Evolutionary conservation across 1,140 invertebrate species (phyloP), one percentile per base, ranked within the genome.

Genomic region (Trypoxylus dichotomus): DNA sequence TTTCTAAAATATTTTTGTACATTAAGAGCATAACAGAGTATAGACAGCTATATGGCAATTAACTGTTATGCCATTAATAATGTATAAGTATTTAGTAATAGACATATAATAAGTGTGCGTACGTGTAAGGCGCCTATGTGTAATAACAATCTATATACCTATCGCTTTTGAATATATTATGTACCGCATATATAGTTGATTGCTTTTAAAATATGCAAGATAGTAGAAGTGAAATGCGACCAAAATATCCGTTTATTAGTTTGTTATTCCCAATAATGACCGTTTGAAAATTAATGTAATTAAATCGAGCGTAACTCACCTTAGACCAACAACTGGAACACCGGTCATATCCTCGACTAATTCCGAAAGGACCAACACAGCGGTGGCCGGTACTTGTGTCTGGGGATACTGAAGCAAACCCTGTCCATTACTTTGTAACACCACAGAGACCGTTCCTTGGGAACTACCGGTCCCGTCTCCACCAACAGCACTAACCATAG

Each of bases 281-380:
- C 43, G n/a, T 47, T 47, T 47, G 3, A 47, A 47, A 47, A 47
- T 47, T 47, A 47, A 47, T 19, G 43, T 19, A 47, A 47, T 47
- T 47, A 47, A 47, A 47, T 47, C 43, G n/a, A 13, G n/a, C 15
- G 13, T 47, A 19, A 21, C 82, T 80, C 83, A 85, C 85, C 84
- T 85, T 60, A 85, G 76, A 75, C 84, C 85, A 68, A 86, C 82
- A 58, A 86, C 83, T 19, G 84, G 84, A 27, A 85, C 83, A 3
- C 82, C 84, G 21, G 37, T 75, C 73, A 84, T 84, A 68, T 86
- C 85, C 63, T 86, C 88, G 0, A 89, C 89, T 19, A 90, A 81
- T 79, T 90, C 89, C 0, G 88, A 89, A 0, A 90, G 85, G 0
- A 90, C 89, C 73, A 90, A 82, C 8, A 90, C 89, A 11, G 60